A percentile compares a stretch with the other conserved stretches of the same genome.
Evolutionary conservation across 2,888 invertebrate species (phyloP).

Genomic region (Drosophila tripunctata): DNA sequence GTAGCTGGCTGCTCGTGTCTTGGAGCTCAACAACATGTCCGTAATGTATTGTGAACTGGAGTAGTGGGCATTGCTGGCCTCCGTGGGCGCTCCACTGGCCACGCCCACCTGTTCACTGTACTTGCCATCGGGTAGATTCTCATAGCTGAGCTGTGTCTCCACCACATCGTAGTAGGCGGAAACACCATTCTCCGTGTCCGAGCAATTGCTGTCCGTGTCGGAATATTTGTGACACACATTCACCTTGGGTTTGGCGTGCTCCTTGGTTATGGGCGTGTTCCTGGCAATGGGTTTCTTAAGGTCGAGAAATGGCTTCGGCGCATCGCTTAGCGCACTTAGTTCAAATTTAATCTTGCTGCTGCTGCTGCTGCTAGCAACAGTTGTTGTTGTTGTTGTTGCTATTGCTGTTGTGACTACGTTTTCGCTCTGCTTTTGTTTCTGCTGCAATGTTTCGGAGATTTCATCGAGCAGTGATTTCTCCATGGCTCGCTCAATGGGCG

Average conservation of each 20-base stretch:
- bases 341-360: constrained; percentile 83
- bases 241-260: constrained; percentile 88
- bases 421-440: constrained; percentile 85
- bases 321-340: constrained; percentile 78
- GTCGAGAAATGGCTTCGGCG: constrained; percentile 83
- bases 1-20: constrained; percentile 83
- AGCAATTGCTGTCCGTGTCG: constrained; percentile 87
- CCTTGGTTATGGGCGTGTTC: constrained; percentile 88
- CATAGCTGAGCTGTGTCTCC: constrained; percentile 82
- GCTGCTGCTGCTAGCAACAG: constrained; percentile 29
- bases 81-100: constrained; percentile 49
- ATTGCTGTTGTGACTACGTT: constrained; percentile 37
- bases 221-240: constrained; percentile 87
- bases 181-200: constrained; percentile 86
- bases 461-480: constrained; percentile 90
- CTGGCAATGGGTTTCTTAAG: constrained; percentile 85
- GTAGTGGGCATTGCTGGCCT: constrained; percentile 64
- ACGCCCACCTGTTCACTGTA: constrained; percentile 73
- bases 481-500: constrained; percentile 84
- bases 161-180: constrained; percentile 84
- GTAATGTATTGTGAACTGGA: constrained; percentile 84
- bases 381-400: constrained; percentile 43
- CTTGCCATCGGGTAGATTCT: constrained; percentile 83
- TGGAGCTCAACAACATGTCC: constrained; percentile 83
- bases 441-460: constrained; percentile 89